Conservation (phyloP, 2,113 vertebrate genomes). For the Tetrax tetrax region DNA sequence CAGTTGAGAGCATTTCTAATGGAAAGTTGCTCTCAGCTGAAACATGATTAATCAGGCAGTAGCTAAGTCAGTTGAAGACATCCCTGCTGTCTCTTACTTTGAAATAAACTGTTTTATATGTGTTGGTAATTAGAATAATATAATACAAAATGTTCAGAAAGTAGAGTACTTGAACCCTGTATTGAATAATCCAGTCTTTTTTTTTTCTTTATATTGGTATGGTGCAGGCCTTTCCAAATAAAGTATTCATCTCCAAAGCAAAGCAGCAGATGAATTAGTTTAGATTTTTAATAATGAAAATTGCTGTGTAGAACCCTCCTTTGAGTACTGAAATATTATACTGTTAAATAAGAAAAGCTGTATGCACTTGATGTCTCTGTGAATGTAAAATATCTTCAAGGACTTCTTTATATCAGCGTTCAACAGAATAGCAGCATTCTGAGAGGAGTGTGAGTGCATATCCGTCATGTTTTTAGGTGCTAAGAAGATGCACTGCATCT, state of each 20-base stretch:
- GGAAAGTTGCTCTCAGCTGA: not conserved
- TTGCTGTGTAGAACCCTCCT: not conserved
- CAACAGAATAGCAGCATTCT: not conserved
- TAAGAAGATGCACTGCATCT: not conserved
- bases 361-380: not conserved
- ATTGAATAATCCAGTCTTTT: not conserved
- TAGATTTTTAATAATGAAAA: not conserved
- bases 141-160: not conserved
- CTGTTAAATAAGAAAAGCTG: not conserved
- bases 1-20: not conserved
- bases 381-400: not conserved
- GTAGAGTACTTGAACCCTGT: not conserved
- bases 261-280: not conserved
- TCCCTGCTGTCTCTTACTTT: not conserved
- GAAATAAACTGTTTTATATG: not conserved
- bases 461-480: not conserved
- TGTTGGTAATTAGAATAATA: not conserved
- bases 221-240: not conserved
- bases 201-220: not conserved
- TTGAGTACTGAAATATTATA: not conserved
- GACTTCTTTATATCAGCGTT: not conserved
- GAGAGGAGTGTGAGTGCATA: fast-evolving
- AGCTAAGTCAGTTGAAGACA: not conserved
- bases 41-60: not conserved
- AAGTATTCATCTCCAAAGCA: not conserved